Evolutionary conservation across 2,888 invertebrate species (phyloP).

Genomic region (Anorthoa munda): DNA sequence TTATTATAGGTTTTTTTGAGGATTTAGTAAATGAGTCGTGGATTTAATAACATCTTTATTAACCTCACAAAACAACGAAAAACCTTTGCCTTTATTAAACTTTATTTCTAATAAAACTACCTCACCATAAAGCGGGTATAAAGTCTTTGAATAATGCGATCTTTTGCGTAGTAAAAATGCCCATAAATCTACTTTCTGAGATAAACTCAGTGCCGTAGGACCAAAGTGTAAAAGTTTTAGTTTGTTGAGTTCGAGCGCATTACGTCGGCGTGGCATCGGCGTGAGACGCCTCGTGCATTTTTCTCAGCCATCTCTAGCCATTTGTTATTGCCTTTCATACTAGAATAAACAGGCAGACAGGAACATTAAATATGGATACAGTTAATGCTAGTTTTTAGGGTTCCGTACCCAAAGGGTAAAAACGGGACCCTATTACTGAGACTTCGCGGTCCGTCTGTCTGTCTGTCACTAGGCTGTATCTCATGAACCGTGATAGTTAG

Average conservation of each 20-base stretch:
- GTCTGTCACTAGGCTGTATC: no score
- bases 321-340: conserved; percentile 56
- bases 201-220: conserved; percentile 70
- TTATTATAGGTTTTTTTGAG: background rate
- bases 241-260: conserved; percentile 62
- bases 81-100: conserved; percentile 37
- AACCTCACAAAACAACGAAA: conserved; percentile 23
- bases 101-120: conserved; percentile 47
- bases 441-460: no score
- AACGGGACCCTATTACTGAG: no score
- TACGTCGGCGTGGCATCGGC: conserved; percentile 46
- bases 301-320: conserved; percentile 54
- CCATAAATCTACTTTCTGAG: conserved; percentile 76
- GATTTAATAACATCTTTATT: conserved; percentile 1
- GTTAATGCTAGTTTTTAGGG: conserved; percentile 10
- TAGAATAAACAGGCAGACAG: conserved; percentile 41
- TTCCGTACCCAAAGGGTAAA: no score
- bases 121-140: conserved; percentile 51
- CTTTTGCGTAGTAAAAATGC: conserved; percentile 70
- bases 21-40: background rate
- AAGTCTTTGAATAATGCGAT: conserved; percentile 66
- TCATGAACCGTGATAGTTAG: no score
- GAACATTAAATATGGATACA: conserved; percentile 43
- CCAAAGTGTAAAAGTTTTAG: conserved; percentile 73
- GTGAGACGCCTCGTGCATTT: conserved; percentile 62